Evolutionary conservation across 2,888 invertebrate species (phyloP).

Genomic region (Xylota segnis): DNA sequence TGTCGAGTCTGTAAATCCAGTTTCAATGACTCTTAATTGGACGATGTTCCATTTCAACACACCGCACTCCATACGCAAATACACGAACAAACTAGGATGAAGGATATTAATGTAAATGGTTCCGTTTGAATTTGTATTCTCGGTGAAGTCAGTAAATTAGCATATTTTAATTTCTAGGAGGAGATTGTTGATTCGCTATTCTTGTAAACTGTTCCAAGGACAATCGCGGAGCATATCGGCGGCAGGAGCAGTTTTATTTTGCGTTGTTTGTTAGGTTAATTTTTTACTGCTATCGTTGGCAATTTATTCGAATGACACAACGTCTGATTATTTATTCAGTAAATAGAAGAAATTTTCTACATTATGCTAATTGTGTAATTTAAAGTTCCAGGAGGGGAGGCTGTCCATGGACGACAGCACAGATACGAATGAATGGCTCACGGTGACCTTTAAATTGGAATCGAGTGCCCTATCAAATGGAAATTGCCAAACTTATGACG

Average conservation of each 20-base stretch:
- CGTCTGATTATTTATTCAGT: constrained; percentile 65
- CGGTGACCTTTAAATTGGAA: constrained; percentile 28
- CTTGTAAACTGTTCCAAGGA: constrained; percentile 11
- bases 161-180: constrained; percentile 59
- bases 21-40: constrained; percentile 43
- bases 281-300: constrained; percentile 67
- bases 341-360: constrained; percentile 57
- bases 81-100: not conserved
- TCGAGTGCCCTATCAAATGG: not conserved
- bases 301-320: constrained; percentile 68
- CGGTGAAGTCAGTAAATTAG: constrained; percentile 51
- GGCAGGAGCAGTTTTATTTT: constrained; percentile 12
- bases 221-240: not conserved
- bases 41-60: constrained; percentile 6
- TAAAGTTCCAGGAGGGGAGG: constrained; percentile 10
- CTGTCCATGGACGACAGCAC: not conserved
- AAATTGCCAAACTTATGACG: not conserved
- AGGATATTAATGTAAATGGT: constrained; percentile 52
- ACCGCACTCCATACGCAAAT: not conserved
- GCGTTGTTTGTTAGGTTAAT: constrained; percentile 57
- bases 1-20: constrained; percentile 12
- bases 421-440: constrained; percentile 20
- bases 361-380: constrained; percentile 71
- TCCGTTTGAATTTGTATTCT: constrained; percentile 55
- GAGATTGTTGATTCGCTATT: constrained; percentile 5